Evolutionary conservation across 1,140 invertebrate species (phyloP).

Genomic region (Mya arenaria): DNA sequence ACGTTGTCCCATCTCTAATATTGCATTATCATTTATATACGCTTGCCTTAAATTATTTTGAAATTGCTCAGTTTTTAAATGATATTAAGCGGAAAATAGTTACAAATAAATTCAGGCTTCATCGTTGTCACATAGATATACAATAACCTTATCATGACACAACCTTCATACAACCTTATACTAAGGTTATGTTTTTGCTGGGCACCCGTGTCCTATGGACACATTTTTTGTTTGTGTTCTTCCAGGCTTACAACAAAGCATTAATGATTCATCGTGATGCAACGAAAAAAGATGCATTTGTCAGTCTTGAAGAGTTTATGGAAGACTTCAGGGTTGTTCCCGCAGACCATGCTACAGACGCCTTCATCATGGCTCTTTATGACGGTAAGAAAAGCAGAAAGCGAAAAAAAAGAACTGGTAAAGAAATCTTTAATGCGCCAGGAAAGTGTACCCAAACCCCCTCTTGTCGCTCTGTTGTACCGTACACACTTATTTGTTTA

Average conservation of each 20-base stretch:
- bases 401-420: neutral
- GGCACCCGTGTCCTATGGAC: too few species aligned
- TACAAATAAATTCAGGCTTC: too few species aligned
- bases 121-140: too few species aligned
- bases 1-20: too few species aligned
- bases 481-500: neutral
- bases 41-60: too few species aligned
- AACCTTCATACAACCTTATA: too few species aligned
- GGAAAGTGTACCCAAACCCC: neutral
- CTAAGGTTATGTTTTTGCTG: too few species aligned
- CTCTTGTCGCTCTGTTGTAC: neutral
- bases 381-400: neutral
- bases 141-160: too few species aligned
- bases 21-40: too few species aligned
- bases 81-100: neutral
- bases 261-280: conserved; percentile 67
- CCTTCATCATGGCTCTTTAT: conserved; percentile 3
- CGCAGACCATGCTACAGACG: conserved; percentile 6
- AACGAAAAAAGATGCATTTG: conserved; percentile 64
- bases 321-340: neutral
- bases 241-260: conserved; percentile 70
- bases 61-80: neutral
- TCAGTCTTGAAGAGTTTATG: conserved; percentile 59
- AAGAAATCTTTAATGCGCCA: neutral
- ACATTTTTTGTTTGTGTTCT: neutral